Evolutionary conservation across 2,797 vertebrate genomes (phyloP).

Genomic region (Morus bassanus): DNA sequence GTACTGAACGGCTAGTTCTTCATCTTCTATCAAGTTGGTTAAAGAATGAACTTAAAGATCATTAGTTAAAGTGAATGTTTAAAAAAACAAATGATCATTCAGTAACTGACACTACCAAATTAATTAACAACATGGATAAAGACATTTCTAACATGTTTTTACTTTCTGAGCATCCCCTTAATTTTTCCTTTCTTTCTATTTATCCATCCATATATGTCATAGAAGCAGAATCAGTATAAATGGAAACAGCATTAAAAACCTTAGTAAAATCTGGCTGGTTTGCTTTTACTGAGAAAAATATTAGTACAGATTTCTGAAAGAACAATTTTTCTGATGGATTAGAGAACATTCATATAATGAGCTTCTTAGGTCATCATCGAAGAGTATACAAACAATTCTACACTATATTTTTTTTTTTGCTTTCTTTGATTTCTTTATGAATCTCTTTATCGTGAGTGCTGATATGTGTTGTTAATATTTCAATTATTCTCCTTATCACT

Average conservation of each 20-base stretch:
- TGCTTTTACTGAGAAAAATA: neutral
- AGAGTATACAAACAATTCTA: neutral
- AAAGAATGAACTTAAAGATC: neutral
- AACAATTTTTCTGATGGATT: neutral
- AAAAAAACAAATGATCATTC: neutral
- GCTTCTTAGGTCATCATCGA: neutral
- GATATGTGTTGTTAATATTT: neutral
- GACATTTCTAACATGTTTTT: neutral
- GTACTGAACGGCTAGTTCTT: neutral
- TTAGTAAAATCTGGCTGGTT: neutral
- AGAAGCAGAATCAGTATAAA: neutral
- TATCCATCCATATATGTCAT: neutral
- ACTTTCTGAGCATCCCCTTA: neutral
- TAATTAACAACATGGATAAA: neutral
- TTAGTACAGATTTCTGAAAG: neutral
- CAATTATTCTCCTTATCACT: neutral
- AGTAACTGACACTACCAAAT: neutral
- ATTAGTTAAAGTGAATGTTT: neutral
- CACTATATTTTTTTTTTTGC: neutral
- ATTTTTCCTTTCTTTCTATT: neutral
- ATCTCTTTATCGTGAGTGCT: neutral
- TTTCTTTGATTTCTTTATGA: neutral
- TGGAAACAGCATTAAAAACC: neutral
- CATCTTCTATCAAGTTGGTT: neutral
- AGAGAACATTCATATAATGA: neutral